Evolutionary conservation across 2,888 invertebrate genomes (phyloP), one percentile per base, ranked within the genome.

Genomic region (Caenorhabditis macrosperma): DNA sequence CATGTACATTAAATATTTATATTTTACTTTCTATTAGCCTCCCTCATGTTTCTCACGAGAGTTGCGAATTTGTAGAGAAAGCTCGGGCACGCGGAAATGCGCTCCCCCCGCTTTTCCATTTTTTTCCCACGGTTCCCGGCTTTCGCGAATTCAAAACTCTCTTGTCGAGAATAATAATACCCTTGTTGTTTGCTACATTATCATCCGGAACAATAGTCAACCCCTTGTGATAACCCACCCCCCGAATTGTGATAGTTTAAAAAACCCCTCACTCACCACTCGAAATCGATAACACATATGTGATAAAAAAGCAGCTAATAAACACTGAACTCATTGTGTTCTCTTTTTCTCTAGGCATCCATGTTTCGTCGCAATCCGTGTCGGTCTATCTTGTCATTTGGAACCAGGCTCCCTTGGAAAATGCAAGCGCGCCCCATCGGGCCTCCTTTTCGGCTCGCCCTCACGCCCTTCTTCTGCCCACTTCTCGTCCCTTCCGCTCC

Each of bases 391-490:
- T n/a, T n/a, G n/a, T n/a, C n/a, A n/a, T n/a, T n/a, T n/a, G n/a
- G n/a, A n/a, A n/a, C n/a, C n/a, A n/a, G n/a, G 20, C 24, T 33
- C 33, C 24, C n/a, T 9, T 9, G n/a, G n/a, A n/a, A 33, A 33
- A 26, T 26, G 71, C 71, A 71, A 71, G 5, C 35, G 71, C 71
- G 71, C 71, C 24, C 71, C 71, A 44, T 46, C 24, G 71, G 20
- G 1, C 15, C 20, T 7, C 59, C 26, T 10, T 26, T 26, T 15
- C 5, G 1, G 4, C 12, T 26, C 50, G 50, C 10, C 22, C 6
- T 26, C n/a, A n/a, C n/a, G n/a, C 26, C 26, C 50, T 5, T 17
- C 17, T 35, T 35, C 20, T 28, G 20, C n/a, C 52, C 52, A 30
- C 52, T 52, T 46, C 26, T 22, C 50, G 12, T 24, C 22, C 22